phyloP scores from a whole-genome alignment of 2,113 vertebrate species.

The Heterochromis multidens region DNA sequence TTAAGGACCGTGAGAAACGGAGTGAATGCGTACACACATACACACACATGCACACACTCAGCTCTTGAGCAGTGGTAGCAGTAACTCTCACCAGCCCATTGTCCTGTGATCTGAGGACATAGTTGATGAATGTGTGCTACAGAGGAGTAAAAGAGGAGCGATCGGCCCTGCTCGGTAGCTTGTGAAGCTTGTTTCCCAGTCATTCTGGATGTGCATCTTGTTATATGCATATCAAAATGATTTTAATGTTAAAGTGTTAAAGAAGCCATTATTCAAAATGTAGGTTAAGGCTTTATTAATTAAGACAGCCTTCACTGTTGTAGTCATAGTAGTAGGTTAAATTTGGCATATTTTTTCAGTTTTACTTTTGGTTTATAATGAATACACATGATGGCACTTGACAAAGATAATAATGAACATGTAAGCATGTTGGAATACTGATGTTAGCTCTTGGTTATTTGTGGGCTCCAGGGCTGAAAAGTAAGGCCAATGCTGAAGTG shows the following conservation, averaged over 20 bases:
- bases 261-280: background rate
- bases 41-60: background rate
- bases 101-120: slow-evolving; percentile 33
- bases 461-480: background rate
- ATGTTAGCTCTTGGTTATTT: background rate
- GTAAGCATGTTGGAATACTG: background rate
- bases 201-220: background rate
- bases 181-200: background rate
- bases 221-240: background rate
- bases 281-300: background rate
- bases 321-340: background rate
- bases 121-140: slow-evolving; percentile 2
- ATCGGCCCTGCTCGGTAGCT: background rate
- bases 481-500: background rate
- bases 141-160: background rate
- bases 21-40: background rate
- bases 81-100: slow-evolving; percentile 37
- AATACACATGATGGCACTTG: background rate
- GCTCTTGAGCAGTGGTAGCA: slow-evolving; percentile 25
- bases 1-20: slow-evolving; percentile 51
- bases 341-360: background rate
- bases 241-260: background rate
- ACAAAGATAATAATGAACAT: background rate
- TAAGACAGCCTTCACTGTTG: background rate
- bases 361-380: background rate